phyloP scores from a whole-genome alignment of 1,140 invertebrate genomes.

The Rhyacophila brunnea region DNA sequence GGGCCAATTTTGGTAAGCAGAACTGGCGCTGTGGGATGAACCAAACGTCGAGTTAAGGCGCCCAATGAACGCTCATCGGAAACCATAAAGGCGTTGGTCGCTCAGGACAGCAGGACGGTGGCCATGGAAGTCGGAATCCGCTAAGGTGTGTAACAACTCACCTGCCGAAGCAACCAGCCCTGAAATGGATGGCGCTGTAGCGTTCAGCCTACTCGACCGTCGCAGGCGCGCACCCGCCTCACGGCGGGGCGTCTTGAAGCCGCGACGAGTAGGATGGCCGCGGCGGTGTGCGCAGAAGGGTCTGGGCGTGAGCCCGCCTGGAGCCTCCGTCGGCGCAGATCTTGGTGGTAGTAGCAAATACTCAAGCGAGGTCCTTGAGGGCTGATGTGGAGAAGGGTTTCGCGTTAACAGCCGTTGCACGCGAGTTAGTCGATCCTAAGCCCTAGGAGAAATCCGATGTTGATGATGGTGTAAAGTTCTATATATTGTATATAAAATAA shows the following conservation, averaged over 20 bases:
- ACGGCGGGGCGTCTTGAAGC: conserved; percentile 73
- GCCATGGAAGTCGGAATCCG: too few relatives aligned
- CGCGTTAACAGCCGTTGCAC: conserved; percentile 87
- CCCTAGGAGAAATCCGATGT: conserved; percentile 64
- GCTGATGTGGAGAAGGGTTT: conserved; percentile 89
- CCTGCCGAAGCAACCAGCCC: too few relatives aligned
- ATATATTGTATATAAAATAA: too few relatives aligned
- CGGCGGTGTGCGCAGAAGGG: conserved; percentile 67
- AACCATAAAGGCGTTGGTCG: too few relatives aligned
- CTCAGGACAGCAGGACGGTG: too few relatives aligned
- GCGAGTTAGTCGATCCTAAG: conserved; percentile 87
- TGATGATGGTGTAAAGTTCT: conserved; percentile 39
- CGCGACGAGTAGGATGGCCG: conserved; percentile 65
- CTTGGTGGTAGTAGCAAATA: conserved; percentile 72
- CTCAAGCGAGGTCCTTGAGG: conserved; percentile 60
- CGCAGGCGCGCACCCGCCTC: conserved; percentile 54
- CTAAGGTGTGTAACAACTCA: too few relatives aligned
- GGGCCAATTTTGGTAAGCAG: conserved; percentile 90
- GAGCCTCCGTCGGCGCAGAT: conserved; percentile 80
- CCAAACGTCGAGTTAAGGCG: conserved; percentile 73
- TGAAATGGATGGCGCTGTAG: conserved; percentile 86
- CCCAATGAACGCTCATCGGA: conserved; percentile 60
- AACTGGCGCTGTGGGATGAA: conserved; percentile 89
- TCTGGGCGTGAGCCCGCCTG: conserved; percentile 68
- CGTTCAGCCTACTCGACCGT: conserved; percentile 62